Base-by-base conservation (phyloP, 37 sponge, comb jelly and placozoan genomes). In the Halisarca cf. caerulea region DNA sequence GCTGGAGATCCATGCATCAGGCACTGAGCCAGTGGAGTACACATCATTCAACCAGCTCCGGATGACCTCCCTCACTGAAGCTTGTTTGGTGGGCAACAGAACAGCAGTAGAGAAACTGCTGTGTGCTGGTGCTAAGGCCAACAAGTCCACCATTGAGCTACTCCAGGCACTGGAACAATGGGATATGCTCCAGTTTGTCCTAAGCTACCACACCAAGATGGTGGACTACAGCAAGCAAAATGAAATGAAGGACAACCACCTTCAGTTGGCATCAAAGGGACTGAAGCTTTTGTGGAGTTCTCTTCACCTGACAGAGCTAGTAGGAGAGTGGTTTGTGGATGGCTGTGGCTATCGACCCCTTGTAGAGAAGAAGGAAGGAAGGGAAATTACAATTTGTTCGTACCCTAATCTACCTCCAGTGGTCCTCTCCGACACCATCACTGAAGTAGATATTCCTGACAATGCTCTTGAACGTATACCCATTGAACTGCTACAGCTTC, bases 31-130 rank as follows among this genome's bases (percentile, higher is more conserved):
- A 0, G 25, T 32, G 0, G 62, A 58, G 17, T 25, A 30, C 37
- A 86, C 21, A 18, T n/a, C 20, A 0, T 92, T 92, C 47, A 74
- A 77, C 35, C 23, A 83, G 30, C 11, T 86, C 5, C 58, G 45
- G 24, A 51, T 92, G 79, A 89, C 92, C 0, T 84, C 92, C 21
- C 78, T 92, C 2, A 89, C 87, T 2, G 92, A 88, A 25, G 92
- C 92, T 9, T 88, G 89, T 71, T 80, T 58, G 27, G 68, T 47
- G 28, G 62, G 57, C 14, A 59, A 80, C 44, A n/a, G 18, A 0
- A 66, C 62, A 3, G 40, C 83, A 24, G 82, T 89, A 35, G 64
- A 59, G 23, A 9, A 59, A 28, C 62, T 89, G 21, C 57, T 92
- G 62, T 23, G 8, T 11, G 66, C 70, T 37, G 92, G 92, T 17